phyloP scores from a whole-genome alignment of 2,113 vertebrate species.

The Labeo catla region DNA sequence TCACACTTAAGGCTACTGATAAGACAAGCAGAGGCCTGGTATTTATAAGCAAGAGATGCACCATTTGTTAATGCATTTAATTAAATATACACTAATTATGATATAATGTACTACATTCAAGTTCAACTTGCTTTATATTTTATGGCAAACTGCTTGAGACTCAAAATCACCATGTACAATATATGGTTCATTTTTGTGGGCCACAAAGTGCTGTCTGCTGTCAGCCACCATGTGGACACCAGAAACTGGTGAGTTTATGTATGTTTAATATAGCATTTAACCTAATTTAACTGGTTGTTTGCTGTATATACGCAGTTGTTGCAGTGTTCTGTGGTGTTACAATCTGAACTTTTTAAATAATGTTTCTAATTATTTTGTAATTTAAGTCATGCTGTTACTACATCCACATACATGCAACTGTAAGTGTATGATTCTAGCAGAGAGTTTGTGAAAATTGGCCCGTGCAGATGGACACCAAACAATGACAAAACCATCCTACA shows the following conservation, averaged over 20 bases:
- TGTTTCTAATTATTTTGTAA: not conserved
- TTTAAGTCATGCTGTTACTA: not conserved
- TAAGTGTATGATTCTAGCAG: conserved; percentile 84
- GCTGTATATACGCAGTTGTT: not conserved
- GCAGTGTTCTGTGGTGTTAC: not conserved
- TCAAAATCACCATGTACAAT: no score
- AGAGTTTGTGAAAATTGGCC: conserved; percentile 84
- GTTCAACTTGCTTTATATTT: not conserved
- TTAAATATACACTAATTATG: not conserved
- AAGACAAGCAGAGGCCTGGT: no score
- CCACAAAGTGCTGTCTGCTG: not conserved
- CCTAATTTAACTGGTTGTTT: not conserved
- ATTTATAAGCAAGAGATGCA: not conserved
- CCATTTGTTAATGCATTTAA: not conserved
- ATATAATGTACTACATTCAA: not conserved
- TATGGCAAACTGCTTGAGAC: not conserved
- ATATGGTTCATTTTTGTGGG: not conserved
- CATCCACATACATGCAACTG: not conserved
- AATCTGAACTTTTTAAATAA: not conserved
- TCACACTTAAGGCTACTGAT: no score
- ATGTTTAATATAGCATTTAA: not conserved
- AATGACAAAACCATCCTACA: conserved; percentile 86
- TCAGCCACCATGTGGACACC: not conserved
- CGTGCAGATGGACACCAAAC: conserved; percentile 89
- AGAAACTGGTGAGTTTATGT: not conserved